These are phyloP conservation scores for Athalia circularis DNA, from an alignment of 2,888 invertebrate species.

Conservation along the genomic window DNA sequence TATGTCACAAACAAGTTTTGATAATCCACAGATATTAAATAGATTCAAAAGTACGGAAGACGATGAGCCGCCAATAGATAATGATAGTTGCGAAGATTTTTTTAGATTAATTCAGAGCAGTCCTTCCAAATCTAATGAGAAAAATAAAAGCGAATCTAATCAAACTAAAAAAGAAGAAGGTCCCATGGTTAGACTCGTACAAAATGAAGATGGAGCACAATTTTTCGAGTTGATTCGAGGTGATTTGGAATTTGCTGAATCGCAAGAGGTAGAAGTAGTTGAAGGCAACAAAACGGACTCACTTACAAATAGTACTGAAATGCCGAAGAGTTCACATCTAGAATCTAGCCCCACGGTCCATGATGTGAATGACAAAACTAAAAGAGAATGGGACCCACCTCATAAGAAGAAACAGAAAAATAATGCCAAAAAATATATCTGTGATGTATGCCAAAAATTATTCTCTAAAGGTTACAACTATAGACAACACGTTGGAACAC, in stretches of 20 bases:
- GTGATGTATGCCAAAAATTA: constrained; percentile 67
- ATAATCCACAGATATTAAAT: background rate
- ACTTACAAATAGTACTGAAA: background rate
- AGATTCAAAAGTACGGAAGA: constrained; percentile 2
- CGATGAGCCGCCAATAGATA: background rate
- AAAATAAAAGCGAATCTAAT: constrained; percentile 58
- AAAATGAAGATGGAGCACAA: constrained; percentile 62
- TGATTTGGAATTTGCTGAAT: constrained; percentile 51
- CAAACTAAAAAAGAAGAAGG: constrained; percentile 52
- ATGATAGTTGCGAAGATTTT: constrained; percentile 32
- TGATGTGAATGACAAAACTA: constrained; percentile 28
- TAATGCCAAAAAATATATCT: constrained; percentile 60
- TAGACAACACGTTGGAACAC: constrained; percentile 71
- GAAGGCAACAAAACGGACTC: background rate
- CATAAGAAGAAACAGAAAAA: constrained; percentile 39
- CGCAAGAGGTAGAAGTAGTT: constrained; percentile 51
- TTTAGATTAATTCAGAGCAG: constrained; percentile 27
- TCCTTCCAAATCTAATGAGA: constrained; percentile 34
- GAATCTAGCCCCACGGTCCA: constrained; percentile 36
- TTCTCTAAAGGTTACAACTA: constrained; percentile 70
- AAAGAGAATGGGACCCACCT: constrained; percentile 5
- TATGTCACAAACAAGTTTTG: constrained; percentile 21
- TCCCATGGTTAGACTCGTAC: constrained; percentile 57
- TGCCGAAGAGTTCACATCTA: background rate
- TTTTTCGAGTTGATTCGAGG: constrained; percentile 62